Conservation (phyloP, 53 echinoderm and acorn worm genomes). For the Henricia sp. region DNA sequence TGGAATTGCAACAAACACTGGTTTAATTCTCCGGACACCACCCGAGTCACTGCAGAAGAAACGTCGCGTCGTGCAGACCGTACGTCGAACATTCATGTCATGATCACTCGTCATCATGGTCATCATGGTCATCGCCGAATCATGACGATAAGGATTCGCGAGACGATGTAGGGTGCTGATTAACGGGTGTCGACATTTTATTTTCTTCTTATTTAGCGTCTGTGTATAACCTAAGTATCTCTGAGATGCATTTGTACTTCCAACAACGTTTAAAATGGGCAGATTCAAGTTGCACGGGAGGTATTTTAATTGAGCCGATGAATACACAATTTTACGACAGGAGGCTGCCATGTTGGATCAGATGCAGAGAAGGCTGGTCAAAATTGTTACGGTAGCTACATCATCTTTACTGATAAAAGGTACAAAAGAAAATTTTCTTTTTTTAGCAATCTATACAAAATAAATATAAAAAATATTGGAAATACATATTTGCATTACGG, state of each 20-base stretch:
- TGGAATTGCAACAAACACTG: conserved; percentile 83
- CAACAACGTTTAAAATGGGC: background rate
- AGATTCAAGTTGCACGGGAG: conserved; percentile 1
- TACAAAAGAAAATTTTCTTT: too few species aligned
- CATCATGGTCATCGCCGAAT: background rate
- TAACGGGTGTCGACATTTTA: background rate
- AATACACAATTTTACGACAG: background rate
- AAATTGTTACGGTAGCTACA: too few species aligned
- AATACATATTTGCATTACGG: too few species aligned
- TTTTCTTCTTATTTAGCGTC: background rate
- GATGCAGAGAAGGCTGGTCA: conserved; percentile 44
- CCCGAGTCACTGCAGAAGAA: too few species aligned
- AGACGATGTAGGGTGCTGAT: background rate
- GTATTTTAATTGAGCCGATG: background rate
- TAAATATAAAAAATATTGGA: too few species aligned
- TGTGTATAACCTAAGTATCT: background rate
- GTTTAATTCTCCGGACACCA: conserved; percentile 63
- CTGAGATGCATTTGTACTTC: background rate
- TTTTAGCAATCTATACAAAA: too few species aligned
- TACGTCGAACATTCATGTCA: too few species aligned
- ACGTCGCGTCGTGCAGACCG: too few species aligned
- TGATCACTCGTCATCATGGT: too few species aligned
- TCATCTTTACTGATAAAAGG: too few species aligned
- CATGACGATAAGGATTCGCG: background rate
- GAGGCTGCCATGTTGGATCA: conserved; percentile 58